A percentile compares a stretch with the other conserved stretches of the same genome.
Evolutionary conservation across 2,888 invertebrate genomes (phyloP).

Genomic region (Rhyacophila evoluta): DNA sequence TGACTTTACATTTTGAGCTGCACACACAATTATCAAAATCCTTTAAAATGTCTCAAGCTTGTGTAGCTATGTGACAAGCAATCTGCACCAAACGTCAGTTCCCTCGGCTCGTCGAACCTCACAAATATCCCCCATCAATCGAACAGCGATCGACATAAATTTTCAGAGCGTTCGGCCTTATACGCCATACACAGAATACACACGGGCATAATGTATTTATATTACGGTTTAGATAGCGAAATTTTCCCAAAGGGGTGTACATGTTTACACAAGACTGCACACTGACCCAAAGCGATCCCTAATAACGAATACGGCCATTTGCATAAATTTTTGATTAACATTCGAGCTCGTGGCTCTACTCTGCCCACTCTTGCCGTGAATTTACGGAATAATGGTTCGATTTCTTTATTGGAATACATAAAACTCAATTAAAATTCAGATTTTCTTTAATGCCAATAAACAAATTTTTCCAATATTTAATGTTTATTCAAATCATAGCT

Average conservation of each 20-base stretch:
- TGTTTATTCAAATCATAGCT: background rate
- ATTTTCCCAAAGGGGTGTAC: conserved; percentile 28
- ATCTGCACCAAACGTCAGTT: background rate
- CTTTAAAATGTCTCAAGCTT: background rate
- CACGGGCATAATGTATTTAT: background rate
- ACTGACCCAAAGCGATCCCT: conserved; percentile 47
- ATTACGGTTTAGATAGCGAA: background rate
- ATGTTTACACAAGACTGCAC: conserved; percentile 51
- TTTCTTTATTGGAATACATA: conserved; percentile 9
- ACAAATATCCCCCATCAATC: background rate
- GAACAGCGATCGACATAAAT: conserved; percentile 5
- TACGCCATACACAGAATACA: background rate
- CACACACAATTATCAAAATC: too few relatives aligned
- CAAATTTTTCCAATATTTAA: conserved; percentile 11
- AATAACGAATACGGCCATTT: conserved; percentile 50
- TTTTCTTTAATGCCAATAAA: conserved; percentile 2
- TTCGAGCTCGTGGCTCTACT: conserved; percentile 7
- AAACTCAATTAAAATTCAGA: conserved; percentile 18
- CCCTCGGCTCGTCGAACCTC: background rate
- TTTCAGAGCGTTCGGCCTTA: background rate
- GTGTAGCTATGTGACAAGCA: background rate
- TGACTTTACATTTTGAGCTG: too few relatives aligned
- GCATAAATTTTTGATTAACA: conserved; percentile 51
- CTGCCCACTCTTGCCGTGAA: background rate
- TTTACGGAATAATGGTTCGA: background rate